Evolutionary conservation across 1,140 invertebrate genomes (phyloP).

Genomic region (Drosophila pseudoobscura): DNA sequence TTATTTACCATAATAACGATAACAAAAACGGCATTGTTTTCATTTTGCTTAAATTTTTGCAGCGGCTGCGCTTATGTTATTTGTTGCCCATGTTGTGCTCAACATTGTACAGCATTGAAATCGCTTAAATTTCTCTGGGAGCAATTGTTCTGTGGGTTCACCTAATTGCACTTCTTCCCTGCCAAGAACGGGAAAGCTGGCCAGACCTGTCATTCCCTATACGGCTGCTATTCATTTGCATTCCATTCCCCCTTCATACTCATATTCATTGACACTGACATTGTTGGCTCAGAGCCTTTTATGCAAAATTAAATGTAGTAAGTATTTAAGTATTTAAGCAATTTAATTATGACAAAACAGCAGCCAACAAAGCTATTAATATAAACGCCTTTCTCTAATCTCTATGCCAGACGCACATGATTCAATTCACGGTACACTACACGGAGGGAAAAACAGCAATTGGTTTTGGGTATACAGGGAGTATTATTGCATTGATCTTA

Average conservation of each 20-base stretch:
- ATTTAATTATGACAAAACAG: constrained; percentile 9
- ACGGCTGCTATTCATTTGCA: constrained; percentile 3
- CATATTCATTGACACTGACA: constrained; percentile 14
- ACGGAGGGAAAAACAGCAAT: neutral
- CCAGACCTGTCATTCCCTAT: too few species aligned
- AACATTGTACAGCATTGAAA: constrained; percentile 1
- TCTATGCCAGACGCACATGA: neutral
- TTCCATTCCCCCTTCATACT: constrained; percentile 1
- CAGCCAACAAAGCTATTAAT: constrained; percentile 24
- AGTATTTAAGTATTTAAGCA: constrained; percentile 18
- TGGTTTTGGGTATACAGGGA: too few species aligned
- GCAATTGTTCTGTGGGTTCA: constrained; percentile 16
- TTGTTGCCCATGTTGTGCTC: constrained; percentile 19
- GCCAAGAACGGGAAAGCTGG: neutral
- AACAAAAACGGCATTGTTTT: constrained; percentile 17
- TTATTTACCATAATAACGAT: constrained; percentile 55
- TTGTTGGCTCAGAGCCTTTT: constrained; percentile 24
- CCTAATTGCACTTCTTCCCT: constrained; percentile 27
- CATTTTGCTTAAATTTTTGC: constrained; percentile 47
- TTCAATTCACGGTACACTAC: neutral
- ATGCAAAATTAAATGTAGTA: constrained; percentile 36
- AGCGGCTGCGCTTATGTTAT: constrained; percentile 42
- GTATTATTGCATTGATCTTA: too few species aligned
- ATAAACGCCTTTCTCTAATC: constrained; percentile 5
- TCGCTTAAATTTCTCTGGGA: neutral